Percentiles rank a stretch among this genome's conserved stretches.
These are phyloP conservation scores for Corapipo altera DNA, from an alignment of 2,113 vertebrate species.

Conservation along the genomic window DNA sequence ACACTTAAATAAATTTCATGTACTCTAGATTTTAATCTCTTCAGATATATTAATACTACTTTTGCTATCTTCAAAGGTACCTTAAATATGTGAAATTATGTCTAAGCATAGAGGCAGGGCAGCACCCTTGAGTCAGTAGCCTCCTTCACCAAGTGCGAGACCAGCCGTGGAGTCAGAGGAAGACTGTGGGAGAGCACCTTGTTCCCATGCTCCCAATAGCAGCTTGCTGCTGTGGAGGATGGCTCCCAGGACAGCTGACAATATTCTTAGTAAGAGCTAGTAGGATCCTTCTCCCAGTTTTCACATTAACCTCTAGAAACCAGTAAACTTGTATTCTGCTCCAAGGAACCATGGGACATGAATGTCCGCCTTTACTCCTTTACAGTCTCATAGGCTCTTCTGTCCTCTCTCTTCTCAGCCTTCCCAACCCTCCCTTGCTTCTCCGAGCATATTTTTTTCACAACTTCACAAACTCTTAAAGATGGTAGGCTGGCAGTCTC, in stretches of 20 bases:
- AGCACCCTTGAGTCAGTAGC: neutral
- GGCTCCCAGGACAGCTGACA: neutral
- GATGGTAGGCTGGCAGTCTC: constrained; percentile 11
- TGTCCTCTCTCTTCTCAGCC: neutral
- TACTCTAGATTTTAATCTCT: neutral
- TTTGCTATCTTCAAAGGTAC: neutral
- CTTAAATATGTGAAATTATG: neutral
- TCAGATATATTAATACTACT: neutral
- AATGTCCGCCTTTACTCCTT: neutral
- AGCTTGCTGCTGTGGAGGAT: neutral
- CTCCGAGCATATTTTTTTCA: neutral
- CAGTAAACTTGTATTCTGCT: neutral
- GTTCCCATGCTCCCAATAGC: neutral
- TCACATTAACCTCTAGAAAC: neutral
- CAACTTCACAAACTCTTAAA: neutral
- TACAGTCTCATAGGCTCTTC: neutral
- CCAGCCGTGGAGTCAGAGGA: neutral
- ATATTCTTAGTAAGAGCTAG: neutral
- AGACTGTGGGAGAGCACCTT: neutral
- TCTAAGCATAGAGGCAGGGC: neutral
- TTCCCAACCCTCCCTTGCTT: neutral
- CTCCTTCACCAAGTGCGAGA: neutral
- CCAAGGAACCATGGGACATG: neutral
- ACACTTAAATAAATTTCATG: neutral
- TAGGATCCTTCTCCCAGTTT: neutral